phyloP scores from a whole-genome alignment of 2,797 vertebrate species.

The Scolopax bukidnonensis region DNA sequence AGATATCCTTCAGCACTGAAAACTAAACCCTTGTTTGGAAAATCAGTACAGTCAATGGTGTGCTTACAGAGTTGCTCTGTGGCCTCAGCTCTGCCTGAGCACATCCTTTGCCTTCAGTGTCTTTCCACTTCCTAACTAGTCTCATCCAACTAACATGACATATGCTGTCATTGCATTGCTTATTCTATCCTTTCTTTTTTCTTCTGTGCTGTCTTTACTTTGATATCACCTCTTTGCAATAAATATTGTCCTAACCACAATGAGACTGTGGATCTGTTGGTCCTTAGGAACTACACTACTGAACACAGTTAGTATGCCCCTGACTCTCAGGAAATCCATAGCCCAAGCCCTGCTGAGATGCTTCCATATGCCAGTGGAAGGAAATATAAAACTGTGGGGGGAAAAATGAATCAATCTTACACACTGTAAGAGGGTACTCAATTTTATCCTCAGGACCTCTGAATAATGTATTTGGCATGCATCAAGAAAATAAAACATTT shows the following conservation, averaged over 20 bases:
- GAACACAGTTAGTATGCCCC: rapidly evolving
- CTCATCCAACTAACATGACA: not conserved
- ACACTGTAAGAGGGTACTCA: rapidly evolving
- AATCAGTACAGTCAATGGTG: not conserved
- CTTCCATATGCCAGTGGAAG: not conserved
- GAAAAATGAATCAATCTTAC: not conserved
- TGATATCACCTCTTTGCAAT: not conserved
- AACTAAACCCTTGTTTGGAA: not conserved
- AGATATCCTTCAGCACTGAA: not conserved
- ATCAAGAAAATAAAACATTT: not conserved
- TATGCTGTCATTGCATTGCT: not conserved
- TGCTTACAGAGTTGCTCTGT: not conserved
- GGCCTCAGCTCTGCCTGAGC: not conserved
- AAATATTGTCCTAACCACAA: not conserved
- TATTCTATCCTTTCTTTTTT: not conserved
- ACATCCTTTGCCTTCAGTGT: not conserved
- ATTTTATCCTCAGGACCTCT: not conserved
- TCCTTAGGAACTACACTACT: not conserved
- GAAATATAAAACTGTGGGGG: rapidly evolving
- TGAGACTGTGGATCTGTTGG: not conserved
- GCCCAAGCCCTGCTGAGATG: not conserved
- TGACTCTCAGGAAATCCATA: not conserved
- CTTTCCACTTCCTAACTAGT: not conserved
- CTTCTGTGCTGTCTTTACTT: not conserved
- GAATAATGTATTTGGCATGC: not conserved